Evolutionary conservation across 2,888 invertebrate genomes (phyloP).

Genomic region (Hoplodrina blanda): DNA sequence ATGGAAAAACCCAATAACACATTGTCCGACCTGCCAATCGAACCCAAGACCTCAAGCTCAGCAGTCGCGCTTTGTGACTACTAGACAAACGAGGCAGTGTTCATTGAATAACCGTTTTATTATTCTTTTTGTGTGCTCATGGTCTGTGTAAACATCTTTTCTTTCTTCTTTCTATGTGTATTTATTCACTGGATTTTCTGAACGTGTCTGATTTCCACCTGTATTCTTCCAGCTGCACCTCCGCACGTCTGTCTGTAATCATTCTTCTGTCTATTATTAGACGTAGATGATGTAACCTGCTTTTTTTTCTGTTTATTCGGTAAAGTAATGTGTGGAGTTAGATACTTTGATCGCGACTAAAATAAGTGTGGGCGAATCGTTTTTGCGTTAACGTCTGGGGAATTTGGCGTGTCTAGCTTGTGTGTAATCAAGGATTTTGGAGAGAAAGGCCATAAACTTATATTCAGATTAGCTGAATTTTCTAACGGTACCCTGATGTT

Average conservation of each 20-base stretch:
- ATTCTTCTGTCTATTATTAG: slow-evolving; percentile 57
- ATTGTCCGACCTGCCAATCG: no score
- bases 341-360: slow-evolving; percentile 37
- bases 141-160: no score
- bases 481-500: no score
- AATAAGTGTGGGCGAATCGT: slow-evolving; percentile 44
- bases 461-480: neutral
- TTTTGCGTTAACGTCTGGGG: slow-evolving; percentile 34
- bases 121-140: no score
- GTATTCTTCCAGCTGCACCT: slow-evolving; percentile 32
- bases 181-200: slow-evolving; percentile 8
- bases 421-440: slow-evolving; percentile 9
- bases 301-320: slow-evolving; percentile 41
- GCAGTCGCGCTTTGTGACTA: no score
- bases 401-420: slow-evolving; percentile 24
- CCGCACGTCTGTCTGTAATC: slow-evolving; percentile 39
- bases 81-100: no score
- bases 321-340: slow-evolving; percentile 24
- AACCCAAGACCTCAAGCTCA: no score
- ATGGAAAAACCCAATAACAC: no score
- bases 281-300: slow-evolving; percentile 49
- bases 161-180: no score
- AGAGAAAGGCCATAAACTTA: neutral
- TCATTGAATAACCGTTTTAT: no score
- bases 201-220: slow-evolving; percentile 4